Percentiles rank a stretch among this genome's conserved stretches.
Evolutionary conservation across 2,113 vertebrate genomes (phyloP).

Genomic region (Brachyhypopomus occidentalis): DNA sequence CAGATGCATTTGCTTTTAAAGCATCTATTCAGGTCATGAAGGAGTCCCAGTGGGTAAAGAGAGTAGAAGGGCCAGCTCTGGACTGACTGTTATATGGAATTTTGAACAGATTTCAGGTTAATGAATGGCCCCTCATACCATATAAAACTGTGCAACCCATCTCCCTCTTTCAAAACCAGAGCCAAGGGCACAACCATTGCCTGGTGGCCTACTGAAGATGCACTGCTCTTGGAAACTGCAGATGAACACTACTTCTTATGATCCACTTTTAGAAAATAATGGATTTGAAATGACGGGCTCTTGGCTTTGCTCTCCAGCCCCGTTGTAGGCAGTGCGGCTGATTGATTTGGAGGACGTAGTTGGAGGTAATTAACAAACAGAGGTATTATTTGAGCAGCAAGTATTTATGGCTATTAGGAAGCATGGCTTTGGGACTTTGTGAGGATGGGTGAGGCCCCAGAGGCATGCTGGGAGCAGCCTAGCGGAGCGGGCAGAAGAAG

Average conservation of each 20-base stretch:
- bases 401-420: too few relatives aligned
- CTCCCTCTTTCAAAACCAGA: background rate
- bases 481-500: too few relatives aligned
- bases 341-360: slow-evolving; percentile 27
- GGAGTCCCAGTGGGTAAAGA: background rate
- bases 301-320: slow-evolving; percentile 2
- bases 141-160: background rate
- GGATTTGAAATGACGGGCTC: background rate
- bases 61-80: background rate
- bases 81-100: too few relatives aligned
- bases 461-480: slow-evolving; percentile 25
- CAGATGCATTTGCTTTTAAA: slow-evolving; percentile 11
- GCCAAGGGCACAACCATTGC: background rate
- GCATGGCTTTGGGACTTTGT: too few relatives aligned
- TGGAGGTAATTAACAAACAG: background rate
- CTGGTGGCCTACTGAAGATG: slow-evolving; percentile 5
- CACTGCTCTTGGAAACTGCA: background rate
- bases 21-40: background rate
- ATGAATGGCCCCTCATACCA: background rate
- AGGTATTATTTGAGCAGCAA: too few relatives aligned
- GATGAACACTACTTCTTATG: background rate
- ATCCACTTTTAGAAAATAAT: background rate
- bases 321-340: slow-evolving; percentile 1
- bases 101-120: background rate
- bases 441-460: background rate